Conservation (phyloP, 2,113 vertebrate species). For the Ariopsis seemanni region DNA sequence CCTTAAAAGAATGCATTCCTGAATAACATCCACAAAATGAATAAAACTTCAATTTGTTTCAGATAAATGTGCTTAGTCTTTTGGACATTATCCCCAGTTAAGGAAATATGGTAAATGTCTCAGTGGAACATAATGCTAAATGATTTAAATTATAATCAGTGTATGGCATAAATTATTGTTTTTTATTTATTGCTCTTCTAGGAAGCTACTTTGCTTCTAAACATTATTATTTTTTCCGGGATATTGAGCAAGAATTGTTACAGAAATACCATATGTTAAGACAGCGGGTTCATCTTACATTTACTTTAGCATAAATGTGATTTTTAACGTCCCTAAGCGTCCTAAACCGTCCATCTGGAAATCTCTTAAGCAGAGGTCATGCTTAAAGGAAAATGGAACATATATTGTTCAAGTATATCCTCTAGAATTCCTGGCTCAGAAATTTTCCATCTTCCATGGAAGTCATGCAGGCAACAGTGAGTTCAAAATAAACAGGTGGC, state of each 20-base stretch:
- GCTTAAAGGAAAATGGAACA: neutral
- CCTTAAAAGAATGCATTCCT: neutral
- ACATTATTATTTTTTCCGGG: neutral
- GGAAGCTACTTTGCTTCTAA: neutral
- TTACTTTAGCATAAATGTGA: neutral
- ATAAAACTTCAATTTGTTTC: neutral
- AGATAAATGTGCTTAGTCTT: neutral
- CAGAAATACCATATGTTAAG: neutral
- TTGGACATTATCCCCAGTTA: neutral
- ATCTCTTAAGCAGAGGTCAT: slow-evolving; percentile 17
- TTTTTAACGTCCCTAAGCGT: neutral
- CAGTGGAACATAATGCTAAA: neutral
- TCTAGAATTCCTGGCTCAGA: neutral
- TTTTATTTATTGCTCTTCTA: neutral
- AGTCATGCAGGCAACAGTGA: neutral
- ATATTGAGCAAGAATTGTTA: neutral
- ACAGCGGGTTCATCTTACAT: neutral
- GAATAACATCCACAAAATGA: neutral
- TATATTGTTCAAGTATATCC: neutral
- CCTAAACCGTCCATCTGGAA: slow-evolving; percentile 13
- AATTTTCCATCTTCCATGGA: slow-evolving; percentile 12
- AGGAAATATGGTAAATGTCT: neutral
- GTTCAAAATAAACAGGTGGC: slow-evolving; percentile 13
- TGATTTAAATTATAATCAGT: neutral
- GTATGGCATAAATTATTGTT: neutral